Conservation (phyloP, 1,140 invertebrate genomes). For the Dreissena rostriformis region DNA sequence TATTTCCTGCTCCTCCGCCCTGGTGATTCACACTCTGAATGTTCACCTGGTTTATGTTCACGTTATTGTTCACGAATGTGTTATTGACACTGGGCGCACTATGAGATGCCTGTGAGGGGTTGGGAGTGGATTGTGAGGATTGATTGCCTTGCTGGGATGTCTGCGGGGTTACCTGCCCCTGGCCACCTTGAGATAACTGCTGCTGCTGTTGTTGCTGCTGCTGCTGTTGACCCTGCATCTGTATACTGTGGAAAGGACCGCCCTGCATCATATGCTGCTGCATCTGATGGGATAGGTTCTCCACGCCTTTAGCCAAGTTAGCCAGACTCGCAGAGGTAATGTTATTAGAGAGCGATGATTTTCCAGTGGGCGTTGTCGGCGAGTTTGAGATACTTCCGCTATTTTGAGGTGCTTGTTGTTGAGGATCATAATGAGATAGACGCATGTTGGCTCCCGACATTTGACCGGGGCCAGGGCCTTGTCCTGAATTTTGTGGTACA, state of each 20-base stretch:
- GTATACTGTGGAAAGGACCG: constrained; percentile 81
- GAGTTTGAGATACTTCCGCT: constrained; percentile 62
- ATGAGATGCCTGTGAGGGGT: constrained; percentile 51
- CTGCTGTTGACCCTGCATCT: constrained; percentile 59
- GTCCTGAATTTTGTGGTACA: constrained; percentile 47
- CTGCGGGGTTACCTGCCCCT: background rate
- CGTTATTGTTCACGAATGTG: constrained; percentile 83
- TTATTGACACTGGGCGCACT: constrained; percentile 83
- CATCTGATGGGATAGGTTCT: constrained; percentile 80
- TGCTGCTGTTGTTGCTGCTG: background rate
- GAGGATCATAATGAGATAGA: constrained; percentile 77
- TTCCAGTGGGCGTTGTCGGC: constrained; percentile 64
- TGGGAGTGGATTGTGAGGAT: constrained; percentile 33
- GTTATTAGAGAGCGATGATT: constrained; percentile 76
- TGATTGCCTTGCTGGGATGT: too few relatives aligned
- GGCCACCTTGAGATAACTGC: background rate
- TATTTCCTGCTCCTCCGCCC: constrained; percentile 59
- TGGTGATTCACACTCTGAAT: constrained; percentile 81
- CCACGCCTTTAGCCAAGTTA: constrained; percentile 80
- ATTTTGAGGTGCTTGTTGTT: constrained; percentile 58
- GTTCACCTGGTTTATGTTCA: constrained; percentile 83
- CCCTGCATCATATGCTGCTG: constrained; percentile 81
- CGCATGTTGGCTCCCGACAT: constrained; percentile 74
- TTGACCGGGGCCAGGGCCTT: constrained; percentile 68
- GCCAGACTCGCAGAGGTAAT: constrained; percentile 80